Percentiles rank a stretch among this genome's conserved stretches.
These are phyloP conservation scores for Thamnaconus septentrionalis DNA, from an alignment of 2,113 vertebrate genomes.

Conservation along the genomic window DNA sequence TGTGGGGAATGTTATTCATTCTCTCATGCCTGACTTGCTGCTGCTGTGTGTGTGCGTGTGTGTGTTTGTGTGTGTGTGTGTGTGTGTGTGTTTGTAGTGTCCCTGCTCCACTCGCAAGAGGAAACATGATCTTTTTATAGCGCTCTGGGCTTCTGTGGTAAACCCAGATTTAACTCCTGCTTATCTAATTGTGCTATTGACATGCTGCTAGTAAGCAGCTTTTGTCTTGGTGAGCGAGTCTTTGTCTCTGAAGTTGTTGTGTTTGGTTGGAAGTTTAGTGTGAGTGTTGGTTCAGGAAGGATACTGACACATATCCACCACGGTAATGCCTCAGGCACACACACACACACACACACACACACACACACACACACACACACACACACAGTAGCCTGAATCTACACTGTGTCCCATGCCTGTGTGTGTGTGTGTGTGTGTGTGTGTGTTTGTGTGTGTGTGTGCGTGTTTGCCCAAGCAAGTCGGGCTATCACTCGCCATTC, in stretches of 20 bases:
- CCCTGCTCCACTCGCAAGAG: slow-evolving; percentile 24
- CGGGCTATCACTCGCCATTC: slow-evolving; percentile 35
- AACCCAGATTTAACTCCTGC: slow-evolving; percentile 50
- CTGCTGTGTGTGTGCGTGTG: neutral
- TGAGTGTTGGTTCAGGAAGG: slow-evolving; percentile 15
- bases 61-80: neutral
- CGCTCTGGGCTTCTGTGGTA: slow-evolving; percentile 38
- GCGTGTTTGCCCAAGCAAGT: slow-evolving; percentile 27
- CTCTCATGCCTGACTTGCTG: slow-evolving; percentile 42
- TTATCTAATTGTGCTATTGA: slow-evolving; percentile 54
- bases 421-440: slow-evolving; percentile 18
- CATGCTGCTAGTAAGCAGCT: slow-evolving; percentile 29
- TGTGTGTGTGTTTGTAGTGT: slow-evolving; percentile 18
- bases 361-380: neutral
- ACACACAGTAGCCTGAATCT: slow-evolving; percentile 26
- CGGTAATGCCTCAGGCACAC: too few relatives aligned
- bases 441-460: slow-evolving; percentile 9
- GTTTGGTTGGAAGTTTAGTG: slow-evolving; percentile 12
- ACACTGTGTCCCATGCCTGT: slow-evolving; percentile 10
- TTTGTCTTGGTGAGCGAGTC: slow-evolving; percentile 9
- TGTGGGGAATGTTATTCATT: slow-evolving; percentile 63
- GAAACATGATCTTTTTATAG: slow-evolving; percentile 62
- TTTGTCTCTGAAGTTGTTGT: slow-evolving; percentile 11
- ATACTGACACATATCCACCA: neutral
- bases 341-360: too few relatives aligned